Evolutionary conservation across 2,888 invertebrate genomes (phyloP).

Genomic region (Mythimna ferrago): DNA sequence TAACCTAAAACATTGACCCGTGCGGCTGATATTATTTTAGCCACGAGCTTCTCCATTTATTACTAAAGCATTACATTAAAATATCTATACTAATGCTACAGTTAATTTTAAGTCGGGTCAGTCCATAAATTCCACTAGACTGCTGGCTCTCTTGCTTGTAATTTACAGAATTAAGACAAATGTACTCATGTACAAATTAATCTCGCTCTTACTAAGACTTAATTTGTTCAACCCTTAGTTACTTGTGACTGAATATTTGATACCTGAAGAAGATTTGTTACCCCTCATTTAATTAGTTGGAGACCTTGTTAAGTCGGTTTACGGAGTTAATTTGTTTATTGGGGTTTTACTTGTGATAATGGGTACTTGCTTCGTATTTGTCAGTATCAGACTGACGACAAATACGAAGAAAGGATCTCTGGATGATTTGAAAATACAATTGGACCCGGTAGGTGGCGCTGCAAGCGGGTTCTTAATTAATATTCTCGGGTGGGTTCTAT

Average conservation of each 20-base stretch:
- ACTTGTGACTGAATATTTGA: constrained; percentile 59
- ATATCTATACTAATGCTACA: background rate
- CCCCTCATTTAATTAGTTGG: constrained; percentile 29
- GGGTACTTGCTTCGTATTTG: too few relatives aligned
- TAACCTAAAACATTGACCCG: too few relatives aligned
- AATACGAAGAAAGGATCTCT: too few relatives aligned
- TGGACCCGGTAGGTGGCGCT: too few relatives aligned
- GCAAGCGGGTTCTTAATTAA: too few relatives aligned
- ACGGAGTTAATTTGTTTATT: constrained; percentile 3
- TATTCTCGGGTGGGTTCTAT: too few relatives aligned
- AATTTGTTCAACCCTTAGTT: constrained; percentile 52
- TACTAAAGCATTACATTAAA: background rate
- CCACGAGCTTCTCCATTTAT: background rate
- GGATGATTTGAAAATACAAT: too few relatives aligned
- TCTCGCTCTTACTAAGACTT: constrained; percentile 42
- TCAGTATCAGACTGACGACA: too few relatives aligned
- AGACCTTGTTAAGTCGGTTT: constrained; percentile 15
- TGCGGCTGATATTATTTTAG: too few relatives aligned
- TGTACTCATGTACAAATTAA: constrained; percentile 46
- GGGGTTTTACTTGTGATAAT: background rate
- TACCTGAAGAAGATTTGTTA: constrained; percentile 38
- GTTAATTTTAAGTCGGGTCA: background rate
- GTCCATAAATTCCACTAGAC: constrained; percentile 33
- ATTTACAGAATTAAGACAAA: constrained; percentile 40
- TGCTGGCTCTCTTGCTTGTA: constrained; percentile 11